Conservation (phyloP, 2,888 invertebrate genomes). For the Pseudococcus jackbeardsleyi region DNA sequence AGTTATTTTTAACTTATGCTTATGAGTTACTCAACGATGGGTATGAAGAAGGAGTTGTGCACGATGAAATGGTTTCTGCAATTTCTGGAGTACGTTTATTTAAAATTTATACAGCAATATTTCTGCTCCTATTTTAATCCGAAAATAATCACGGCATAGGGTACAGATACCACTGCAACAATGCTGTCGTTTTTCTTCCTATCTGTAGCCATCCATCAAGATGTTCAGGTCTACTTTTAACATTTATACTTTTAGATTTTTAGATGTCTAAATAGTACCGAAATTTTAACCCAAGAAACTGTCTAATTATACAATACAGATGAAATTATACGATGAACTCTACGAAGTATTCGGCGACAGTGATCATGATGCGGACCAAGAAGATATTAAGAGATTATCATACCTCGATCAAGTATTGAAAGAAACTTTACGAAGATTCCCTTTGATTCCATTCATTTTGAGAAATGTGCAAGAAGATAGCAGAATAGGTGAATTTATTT, state of each 20-base stretch:
- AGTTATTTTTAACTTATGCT: neutral
- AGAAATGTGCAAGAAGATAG: slow-evolving; percentile 23
- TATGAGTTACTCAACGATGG: neutral
- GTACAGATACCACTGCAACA: neutral
- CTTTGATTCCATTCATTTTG: slow-evolving; percentile 60
- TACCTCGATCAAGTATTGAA: slow-evolving; percentile 67
- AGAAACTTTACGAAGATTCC: slow-evolving; percentile 66
- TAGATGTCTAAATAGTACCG: too few relatives aligned
- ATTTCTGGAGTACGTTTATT: neutral
- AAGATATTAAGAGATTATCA: slow-evolving; percentile 69
- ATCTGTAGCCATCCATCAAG: slow-evolving; percentile 4
- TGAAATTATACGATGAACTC: slow-evolving; percentile 66
- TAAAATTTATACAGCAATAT: too few relatives aligned
- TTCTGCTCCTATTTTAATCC: too few relatives aligned
- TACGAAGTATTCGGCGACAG: slow-evolving; percentile 66
- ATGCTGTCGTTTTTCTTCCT: neutral
- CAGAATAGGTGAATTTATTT: slow-evolving; percentile 34
- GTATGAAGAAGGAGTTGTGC: neutral
- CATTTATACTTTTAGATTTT: too few relatives aligned
- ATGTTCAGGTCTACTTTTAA: neutral
- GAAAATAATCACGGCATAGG: neutral
- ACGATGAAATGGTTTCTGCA: neutral
- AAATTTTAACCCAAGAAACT: too few relatives aligned
- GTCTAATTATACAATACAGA: slow-evolving; percentile 45
- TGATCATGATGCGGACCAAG: slow-evolving; percentile 70